Conservation (phyloP, 1,140 invertebrate genomes). For the Scaptomyza hsui region DNA sequence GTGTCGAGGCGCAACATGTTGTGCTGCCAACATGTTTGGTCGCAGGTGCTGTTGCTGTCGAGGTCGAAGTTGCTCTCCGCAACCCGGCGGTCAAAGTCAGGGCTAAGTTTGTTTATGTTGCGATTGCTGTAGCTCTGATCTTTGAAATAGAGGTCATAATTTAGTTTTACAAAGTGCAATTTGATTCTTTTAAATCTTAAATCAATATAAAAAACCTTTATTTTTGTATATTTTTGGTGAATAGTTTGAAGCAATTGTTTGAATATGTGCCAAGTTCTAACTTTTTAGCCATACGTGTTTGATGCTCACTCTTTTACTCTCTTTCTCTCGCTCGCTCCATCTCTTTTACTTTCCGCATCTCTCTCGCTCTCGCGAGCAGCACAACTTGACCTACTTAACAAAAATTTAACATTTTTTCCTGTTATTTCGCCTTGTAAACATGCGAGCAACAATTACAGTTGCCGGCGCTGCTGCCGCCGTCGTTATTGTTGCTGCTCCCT, state of each 20-base stretch:
- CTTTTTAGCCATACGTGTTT: constrained; percentile 56
- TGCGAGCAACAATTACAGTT: constrained; percentile 72
- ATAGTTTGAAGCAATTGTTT: neutral
- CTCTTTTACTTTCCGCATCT: constrained; percentile 15
- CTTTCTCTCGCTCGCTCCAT: constrained; percentile 20
- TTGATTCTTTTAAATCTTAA: neutral
- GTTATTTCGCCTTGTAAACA: constrained; percentile 79
- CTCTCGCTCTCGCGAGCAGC: constrained; percentile 13
- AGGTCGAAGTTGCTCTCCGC: constrained; percentile 48
- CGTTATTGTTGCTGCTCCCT: constrained; percentile 26
- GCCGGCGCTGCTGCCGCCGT: constrained; percentile 41
- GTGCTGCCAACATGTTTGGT: constrained; percentile 54
- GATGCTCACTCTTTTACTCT: constrained; percentile 45
- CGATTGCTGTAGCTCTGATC: neutral
- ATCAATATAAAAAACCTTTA: neutral
- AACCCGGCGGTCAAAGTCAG: constrained; percentile 79
- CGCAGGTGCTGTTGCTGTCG: constrained; percentile 56
- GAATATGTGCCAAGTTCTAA: constrained; percentile 24
- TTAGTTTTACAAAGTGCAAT: neutral
- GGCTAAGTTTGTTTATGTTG: constrained; percentile 73
- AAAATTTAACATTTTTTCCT: constrained; percentile 83
- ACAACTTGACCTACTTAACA: constrained; percentile 83
- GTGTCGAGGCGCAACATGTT: constrained; percentile 55
- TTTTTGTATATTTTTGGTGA: neutral
- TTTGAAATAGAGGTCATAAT: neutral